Conservation (phyloP, 2,113 vertebrate species). For the Dipodomys ordii region DNA sequence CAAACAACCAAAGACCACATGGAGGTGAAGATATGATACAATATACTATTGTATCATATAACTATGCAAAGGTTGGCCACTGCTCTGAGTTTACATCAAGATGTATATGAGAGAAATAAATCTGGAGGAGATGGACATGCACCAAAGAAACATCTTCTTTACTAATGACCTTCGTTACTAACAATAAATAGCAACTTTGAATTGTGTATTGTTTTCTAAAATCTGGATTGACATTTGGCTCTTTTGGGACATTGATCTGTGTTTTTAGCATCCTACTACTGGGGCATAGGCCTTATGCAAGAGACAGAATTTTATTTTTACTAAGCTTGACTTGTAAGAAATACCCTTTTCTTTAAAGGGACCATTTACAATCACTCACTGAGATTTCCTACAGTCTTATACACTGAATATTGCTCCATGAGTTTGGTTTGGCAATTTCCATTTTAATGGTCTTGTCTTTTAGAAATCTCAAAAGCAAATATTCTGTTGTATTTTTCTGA, state of each 20-base stretch:
- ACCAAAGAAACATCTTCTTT: conserved; percentile 30
- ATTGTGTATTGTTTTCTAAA: not conserved
- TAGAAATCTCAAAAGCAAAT: conserved; percentile 62
- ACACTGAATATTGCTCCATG: conserved; percentile 57
- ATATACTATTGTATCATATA: not conserved
- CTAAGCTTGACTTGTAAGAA: conserved; percentile 61
- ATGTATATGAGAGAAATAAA: conserved; percentile 47
- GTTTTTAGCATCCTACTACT: conserved; percentile 36
- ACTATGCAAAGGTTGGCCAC: not conserved
- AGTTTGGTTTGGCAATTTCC: conserved; percentile 25
- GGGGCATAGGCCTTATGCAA: conserved; percentile 9
- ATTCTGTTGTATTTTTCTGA: conserved; percentile 66
- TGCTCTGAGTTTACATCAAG: conserved; percentile 17
- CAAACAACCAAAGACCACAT: not conserved
- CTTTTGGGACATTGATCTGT: conserved; percentile 8
- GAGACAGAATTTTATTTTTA: conserved; percentile 62
- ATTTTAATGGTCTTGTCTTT: conserved; percentile 46
- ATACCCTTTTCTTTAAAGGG: conserved; percentile 53
- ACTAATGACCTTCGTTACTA: conserved; percentile 1
- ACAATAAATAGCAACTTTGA: conserved; percentile 49
- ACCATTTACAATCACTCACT: conserved; percentile 43
- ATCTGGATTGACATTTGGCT: conserved; percentile 57
- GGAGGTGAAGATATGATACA: not conserved
- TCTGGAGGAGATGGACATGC: not conserved
- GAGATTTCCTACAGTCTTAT: conserved; percentile 30